These are phyloP conservation scores for Platyrinchus mystaceus DNA, from an alignment of 2,797 vertebrate genomes.

Conservation along the genomic window DNA sequence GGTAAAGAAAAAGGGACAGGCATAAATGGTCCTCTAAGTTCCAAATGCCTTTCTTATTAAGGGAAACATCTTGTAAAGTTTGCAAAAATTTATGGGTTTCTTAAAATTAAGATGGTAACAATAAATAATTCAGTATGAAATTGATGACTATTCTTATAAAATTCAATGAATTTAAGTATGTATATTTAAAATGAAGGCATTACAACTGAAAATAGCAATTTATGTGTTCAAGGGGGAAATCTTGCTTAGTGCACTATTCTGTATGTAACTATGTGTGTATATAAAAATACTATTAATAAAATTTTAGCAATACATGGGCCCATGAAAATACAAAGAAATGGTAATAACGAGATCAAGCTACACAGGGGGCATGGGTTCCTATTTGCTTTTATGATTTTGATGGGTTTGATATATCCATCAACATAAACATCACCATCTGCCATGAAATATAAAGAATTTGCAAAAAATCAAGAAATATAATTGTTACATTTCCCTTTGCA, in stretches of 20 bases:
- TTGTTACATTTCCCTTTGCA: background rate
- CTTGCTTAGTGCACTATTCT: background rate
- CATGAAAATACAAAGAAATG: background rate
- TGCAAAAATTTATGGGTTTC: background rate
- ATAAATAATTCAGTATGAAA: background rate
- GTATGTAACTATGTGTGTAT: background rate
- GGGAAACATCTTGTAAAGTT: accelerated
- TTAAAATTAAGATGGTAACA: background rate
- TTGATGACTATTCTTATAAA: background rate
- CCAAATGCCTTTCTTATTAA: background rate
- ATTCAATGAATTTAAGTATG: background rate
- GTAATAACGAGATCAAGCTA: background rate
- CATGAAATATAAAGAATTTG: background rate
- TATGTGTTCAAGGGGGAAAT: background rate
- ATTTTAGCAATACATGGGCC: background rate
- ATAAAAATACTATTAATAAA: background rate
- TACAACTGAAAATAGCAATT: background rate
- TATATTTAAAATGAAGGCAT: background rate
- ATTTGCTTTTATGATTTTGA: background rate
- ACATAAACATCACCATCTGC: background rate
- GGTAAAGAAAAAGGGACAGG: background rate
- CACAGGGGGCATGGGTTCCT: background rate
- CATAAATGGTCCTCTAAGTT: background rate
- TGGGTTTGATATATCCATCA: background rate
- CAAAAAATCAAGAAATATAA: background rate